These are phyloP conservation scores for Thamnophis elegans DNA, from an alignment of 2,797 vertebrate species.

Conservation along the genomic window DNA sequence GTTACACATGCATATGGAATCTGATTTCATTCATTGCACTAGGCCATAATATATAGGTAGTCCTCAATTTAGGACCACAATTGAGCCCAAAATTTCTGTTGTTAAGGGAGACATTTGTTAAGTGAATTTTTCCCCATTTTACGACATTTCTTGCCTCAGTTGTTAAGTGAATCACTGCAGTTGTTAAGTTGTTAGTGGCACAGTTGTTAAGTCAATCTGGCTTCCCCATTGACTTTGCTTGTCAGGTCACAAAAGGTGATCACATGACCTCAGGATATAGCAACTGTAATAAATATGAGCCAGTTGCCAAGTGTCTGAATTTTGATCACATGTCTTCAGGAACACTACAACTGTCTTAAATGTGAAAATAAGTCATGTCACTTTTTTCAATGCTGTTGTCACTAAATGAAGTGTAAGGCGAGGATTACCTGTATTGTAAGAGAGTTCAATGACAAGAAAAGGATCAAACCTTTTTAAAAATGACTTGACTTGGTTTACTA, in stretches of 20 bases:
- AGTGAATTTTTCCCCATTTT: neutral
- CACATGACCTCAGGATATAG: neutral
- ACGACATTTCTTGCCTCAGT: neutral
- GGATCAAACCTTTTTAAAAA: neutral
- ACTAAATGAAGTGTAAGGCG: neutral
- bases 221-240: neutral
- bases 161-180: neutral
- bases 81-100: neutral
- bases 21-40: neutral
- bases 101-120: neutral
- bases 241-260: neutral
- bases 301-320: neutral
- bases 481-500: neutral
- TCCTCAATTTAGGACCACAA: neutral
- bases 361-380: neutral
- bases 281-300: neutral
- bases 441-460: neutral
- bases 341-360: neutral
- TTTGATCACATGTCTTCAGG: neutral
- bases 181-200: neutral
- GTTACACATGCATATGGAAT: neutral
- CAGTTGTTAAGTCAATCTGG: neutral
- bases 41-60: neutral
- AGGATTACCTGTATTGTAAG: neutral
- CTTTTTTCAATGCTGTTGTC: neutral